Base-by-base conservation (phyloP, 2,113 vertebrate genomes). In the Pteronura brasiliensis region DNA sequence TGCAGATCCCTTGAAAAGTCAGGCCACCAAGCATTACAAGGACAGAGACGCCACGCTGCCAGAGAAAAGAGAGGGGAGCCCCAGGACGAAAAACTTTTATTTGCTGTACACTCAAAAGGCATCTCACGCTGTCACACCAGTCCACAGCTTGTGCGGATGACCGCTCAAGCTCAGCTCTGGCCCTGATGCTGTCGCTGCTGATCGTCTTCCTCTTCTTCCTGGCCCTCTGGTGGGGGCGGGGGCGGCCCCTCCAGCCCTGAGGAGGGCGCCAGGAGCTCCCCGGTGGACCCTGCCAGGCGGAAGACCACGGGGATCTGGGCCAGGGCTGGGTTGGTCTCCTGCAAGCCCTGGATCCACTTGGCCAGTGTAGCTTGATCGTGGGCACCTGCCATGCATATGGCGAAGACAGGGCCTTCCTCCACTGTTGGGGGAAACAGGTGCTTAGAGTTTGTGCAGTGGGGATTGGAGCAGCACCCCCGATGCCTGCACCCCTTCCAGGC, bases 301-400 rank as follows among this genome's bases (percentile, higher is more conserved):
- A 99, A 99, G 42, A 99, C 49, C 0, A 99, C 99, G 0, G 99
- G 99, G 12, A 99, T 98, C 17, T 31, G 97, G 21, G 98, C 99
- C 95, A 99, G 98, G 17, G 99, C 81, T 8, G 99, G 99, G 95
- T 99, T 99, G 86, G 97, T 98, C 95, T 99, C 98, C 97, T 99
- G 99, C 67, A 99, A 99, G 52, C 99, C 99, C 1, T 99, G 98
- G 96, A 99, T 99, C 99, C 99, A 99, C 95, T 98, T 99, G 89
- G 98, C 99, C 79, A 99, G 98, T 3, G 99, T 99, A 15, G 94
- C 98, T 97, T 99, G 99, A 94, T 99, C 99, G 13, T 99, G 99
- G 2, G 98, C 98, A 18, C 98, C 98, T 0, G 98, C 98, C 99
- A 99, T 99, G 90, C 99, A 99, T 97, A 99, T 99, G 79, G 99